Conservation (phyloP, 2,797 vertebrate genomes). For the Vespertilio murinus region DNA sequence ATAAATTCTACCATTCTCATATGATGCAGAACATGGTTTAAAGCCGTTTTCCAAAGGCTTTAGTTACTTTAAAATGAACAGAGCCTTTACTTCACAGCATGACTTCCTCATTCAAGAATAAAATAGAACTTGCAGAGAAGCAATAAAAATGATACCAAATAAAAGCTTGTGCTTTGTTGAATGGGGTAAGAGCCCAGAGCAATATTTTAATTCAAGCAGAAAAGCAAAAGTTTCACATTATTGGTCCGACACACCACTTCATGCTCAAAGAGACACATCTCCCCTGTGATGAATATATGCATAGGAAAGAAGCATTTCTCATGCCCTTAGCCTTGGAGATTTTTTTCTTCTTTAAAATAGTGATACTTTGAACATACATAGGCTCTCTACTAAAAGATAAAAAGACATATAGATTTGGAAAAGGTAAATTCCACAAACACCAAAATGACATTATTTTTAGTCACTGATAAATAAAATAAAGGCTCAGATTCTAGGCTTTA, state of each 20-base stretch:
- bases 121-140: conserved; percentile 74
- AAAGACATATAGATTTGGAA: neutral
- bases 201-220: conserved; percentile 77
- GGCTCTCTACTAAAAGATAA: neutral
- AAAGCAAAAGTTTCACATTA: conserved; percentile 75
- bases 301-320: conserved; percentile 53
- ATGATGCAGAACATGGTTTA: conserved; percentile 71
- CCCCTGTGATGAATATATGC: conserved; percentile 74
- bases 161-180: conserved; percentile 71
- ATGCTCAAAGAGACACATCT: conserved; percentile 74
- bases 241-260: conserved; percentile 67
- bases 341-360: neutral
- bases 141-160: conserved; percentile 79
- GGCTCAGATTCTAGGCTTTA: neutral
- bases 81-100: conserved; percentile 73
- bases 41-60: conserved; percentile 69
- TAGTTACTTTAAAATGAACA: conserved; percentile 72
- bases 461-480: neutral
- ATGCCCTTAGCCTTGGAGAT: conserved; percentile 3
- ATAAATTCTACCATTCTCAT: conserved; percentile 66
- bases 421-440: conserved; percentile 43
- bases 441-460: neutral
- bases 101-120: conserved; percentile 76
- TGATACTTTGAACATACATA: conserved; percentile 49
- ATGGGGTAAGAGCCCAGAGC: conserved; percentile 68